Percentiles rank a stretch among this genome's conserved stretches.
These are phyloP conservation scores for Xerus rutilus DNA, from an alignment of 2,797 vertebrate species.

Conservation along the genomic window DNA sequence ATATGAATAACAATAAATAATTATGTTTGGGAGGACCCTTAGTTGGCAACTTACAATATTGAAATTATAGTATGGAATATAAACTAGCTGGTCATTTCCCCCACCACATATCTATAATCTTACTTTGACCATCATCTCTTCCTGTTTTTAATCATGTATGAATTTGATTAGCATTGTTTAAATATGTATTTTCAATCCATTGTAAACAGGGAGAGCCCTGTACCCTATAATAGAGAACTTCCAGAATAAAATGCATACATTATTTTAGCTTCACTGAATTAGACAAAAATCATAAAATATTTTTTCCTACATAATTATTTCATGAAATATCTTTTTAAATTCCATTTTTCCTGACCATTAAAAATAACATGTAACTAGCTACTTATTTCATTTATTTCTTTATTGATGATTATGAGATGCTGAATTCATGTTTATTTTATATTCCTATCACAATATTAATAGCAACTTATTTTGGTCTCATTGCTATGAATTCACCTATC, in stretches of 20 bases:
- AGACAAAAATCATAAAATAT: background rate
- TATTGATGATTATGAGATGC: background rate
- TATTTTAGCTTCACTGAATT: background rate
- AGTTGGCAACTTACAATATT: background rate
- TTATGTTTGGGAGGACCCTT: background rate
- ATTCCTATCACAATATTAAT: background rate
- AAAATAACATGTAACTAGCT: background rate
- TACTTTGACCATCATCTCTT: background rate
- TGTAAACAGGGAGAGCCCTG: background rate
- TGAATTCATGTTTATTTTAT: conserved; percentile 10
- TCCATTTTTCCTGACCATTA: background rate
- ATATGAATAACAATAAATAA: background rate
- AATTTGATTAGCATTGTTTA: background rate
- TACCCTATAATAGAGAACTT: background rate
- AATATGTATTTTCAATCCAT: background rate
- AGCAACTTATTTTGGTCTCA: background rate
- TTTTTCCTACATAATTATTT: background rate
- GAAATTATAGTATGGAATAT: background rate
- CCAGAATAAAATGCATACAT: background rate
- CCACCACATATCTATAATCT: background rate
- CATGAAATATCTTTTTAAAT: conserved; percentile 22
- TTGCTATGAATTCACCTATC: background rate
- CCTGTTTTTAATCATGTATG: background rate
- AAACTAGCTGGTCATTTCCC: background rate
- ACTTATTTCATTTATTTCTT: background rate